These are phyloP conservation scores for Conchocele bisecta DNA, from an alignment of 2,888 invertebrate genomes.

Conservation along the genomic window DNA sequence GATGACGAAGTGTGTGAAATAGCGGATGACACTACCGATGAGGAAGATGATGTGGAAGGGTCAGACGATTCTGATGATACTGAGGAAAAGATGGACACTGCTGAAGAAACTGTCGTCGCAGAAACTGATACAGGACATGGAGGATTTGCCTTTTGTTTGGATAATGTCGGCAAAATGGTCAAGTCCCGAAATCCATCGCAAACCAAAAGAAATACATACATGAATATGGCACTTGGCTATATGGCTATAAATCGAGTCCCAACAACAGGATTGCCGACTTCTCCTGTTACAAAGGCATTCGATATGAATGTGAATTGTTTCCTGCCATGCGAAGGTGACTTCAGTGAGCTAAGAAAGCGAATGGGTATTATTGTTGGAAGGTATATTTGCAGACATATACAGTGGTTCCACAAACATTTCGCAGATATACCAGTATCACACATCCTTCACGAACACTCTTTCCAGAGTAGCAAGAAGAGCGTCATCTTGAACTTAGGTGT, in stretches of 20 bases:
- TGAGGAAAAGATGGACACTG: neutral
- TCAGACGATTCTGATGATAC: no score
- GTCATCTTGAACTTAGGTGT: constrained; percentile 39
- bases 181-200: constrained; percentile 15
- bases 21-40: no score
- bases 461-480: constrained; percentile 17
- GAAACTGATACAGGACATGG: no score
- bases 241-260: constrained; percentile 32
- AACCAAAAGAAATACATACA: constrained; percentile 16
- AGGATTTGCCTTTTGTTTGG: constrained; percentile 49
- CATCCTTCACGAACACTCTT: constrained; percentile 30
- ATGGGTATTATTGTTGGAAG: constrained; percentile 31
- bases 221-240: constrained; percentile 50
- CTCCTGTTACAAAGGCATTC: constrained; percentile 8
- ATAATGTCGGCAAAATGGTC: constrained; percentile 44
- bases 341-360: constrained; percentile 1
- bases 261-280: neutral
- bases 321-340: constrained; percentile 16
- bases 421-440: constrained; percentile 11
- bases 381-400: constrained; percentile 22
- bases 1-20: no score
- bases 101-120: no score
- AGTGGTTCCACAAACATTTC: constrained; percentile 36
- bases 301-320: constrained; percentile 13
- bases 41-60: no score